Evolutionary conservation across 2,113 vertebrate species (phyloP), one percentile per base, ranked within the genome.

Genomic region (Azemiops feae): DNA sequence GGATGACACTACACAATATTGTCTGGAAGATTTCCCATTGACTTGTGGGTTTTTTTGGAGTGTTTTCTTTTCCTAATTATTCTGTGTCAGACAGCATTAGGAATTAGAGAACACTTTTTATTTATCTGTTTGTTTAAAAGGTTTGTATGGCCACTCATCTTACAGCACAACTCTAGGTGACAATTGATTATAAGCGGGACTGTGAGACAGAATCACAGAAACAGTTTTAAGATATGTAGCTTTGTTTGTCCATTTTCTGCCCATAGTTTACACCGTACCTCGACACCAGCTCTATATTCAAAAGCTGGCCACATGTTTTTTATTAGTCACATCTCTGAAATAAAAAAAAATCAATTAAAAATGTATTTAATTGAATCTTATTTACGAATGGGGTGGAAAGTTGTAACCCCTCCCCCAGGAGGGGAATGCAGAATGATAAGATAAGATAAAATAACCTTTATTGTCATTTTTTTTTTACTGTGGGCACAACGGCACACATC

Each of bases 11-110:
- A 58, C 88, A 39, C 53, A 27, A 25, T 11, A 14, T 91, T 92
- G 89, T 64, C 45, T 27, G 43, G 92, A 95, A 95, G 54, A 52
- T 92, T 95, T 74, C 0, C 9, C 3, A 91, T 93, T 57, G 34
- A 81, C 91, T 60, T 89, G 47, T 45, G n/a, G 20, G 22, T 1
- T 90, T 74, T 74, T 81, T 47, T 89, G 27, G 7, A 85, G 87
- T 14, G 8, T 89, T 9, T 57, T 58, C 14, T 8, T 0, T 11
- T 3, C 11, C 52, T 93, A 27, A 92, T 88, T 69, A 34, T 85
- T 85, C 52, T 93, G 69, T 25, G 27, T 53, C n/a, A 30, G 39
- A 23, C 6, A 92, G 30, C 20, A 88, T 52, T 39, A 30, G 54
- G 18, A 87, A 58, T 9, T 58, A 74, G 18, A 81, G 6, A 39